These are phyloP conservation scores for Procavia capensis DNA, from an alignment of 2,113 vertebrate genomes.

Conservation along the genomic window DNA sequence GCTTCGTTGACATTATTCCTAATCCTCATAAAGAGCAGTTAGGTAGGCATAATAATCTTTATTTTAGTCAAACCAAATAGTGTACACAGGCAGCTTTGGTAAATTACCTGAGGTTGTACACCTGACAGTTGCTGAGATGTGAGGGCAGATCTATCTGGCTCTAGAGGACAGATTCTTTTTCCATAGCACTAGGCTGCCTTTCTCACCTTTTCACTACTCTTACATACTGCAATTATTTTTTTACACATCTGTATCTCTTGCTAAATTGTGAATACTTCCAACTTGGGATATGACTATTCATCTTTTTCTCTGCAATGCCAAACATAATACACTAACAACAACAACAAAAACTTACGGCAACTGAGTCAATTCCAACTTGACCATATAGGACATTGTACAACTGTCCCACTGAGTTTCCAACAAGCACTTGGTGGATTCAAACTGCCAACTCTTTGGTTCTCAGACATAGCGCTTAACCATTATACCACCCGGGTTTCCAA, in stretches of 20 bases:
- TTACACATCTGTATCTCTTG: not conserved
- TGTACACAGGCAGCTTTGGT: not conserved
- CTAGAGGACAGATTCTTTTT: not conserved
- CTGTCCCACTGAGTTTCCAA: too few species aligned
- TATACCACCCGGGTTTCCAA: too few species aligned
- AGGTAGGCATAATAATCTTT: not conserved
- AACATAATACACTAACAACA: not conserved
- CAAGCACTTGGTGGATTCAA: too few species aligned
- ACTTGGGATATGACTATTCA: not conserved
- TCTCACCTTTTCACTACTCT: not conserved
- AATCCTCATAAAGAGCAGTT: not conserved
- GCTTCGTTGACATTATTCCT: not conserved
- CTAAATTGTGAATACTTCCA: not conserved
- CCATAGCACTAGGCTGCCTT: not conserved
- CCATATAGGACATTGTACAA: too few species aligned
- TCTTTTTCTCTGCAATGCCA: not conserved
- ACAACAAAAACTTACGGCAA: too few species aligned
- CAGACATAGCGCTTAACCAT: too few species aligned
- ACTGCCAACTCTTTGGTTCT: too few species aligned
- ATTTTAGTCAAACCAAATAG: not conserved
- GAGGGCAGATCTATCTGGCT: not conserved
- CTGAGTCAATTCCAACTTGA: too few species aligned
- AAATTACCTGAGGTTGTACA: slow-evolving; percentile 35
- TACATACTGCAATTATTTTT: slow-evolving; percentile 33
- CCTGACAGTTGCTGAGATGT: slow-evolving; percentile 2